Percentiles rank a stretch among this genome's conserved stretches.
phyloP scores from a whole-genome alignment of 2,888 invertebrate species.

The Podotricha telesiphe region DNA sequence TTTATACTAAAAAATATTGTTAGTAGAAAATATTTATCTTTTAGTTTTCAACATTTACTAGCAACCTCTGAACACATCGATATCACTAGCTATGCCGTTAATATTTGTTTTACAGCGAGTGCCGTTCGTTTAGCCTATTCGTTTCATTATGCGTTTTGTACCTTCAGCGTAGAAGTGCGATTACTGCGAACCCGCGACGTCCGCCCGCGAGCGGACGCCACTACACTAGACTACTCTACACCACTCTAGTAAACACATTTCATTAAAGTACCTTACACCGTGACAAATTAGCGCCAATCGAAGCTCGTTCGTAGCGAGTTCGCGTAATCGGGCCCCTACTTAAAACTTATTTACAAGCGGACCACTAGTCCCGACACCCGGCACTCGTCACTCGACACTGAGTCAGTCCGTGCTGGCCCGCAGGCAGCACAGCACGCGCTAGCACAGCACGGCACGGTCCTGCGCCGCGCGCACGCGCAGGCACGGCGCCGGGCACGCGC shows the following conservation, averaged over 20 bases:
- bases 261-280: constrained; percentile 21
- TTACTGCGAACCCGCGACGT: constrained; percentile 52
- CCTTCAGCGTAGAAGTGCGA: constrained; percentile 67
- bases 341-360: constrained; percentile 53
- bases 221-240: background rate
- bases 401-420: constrained; percentile 36
- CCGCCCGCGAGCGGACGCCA: constrained; percentile 22
- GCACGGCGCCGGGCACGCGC: constrained; percentile 50
- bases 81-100: constrained; percentile 1
- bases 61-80: constrained; percentile 6
- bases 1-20: constrained; percentile 16
- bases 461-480: constrained; percentile 50
- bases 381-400: constrained; percentile 2
- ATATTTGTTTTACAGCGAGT: too few species aligned
- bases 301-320: constrained; percentile 46
- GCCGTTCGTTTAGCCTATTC: background rate
- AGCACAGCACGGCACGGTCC: constrained; percentile 66
- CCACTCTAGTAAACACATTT: constrained; percentile 2
- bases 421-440: constrained; percentile 55
- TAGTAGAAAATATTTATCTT: constrained; percentile 16
- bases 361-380: background rate
- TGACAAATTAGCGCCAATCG: constrained; percentile 15
- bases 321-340: constrained; percentile 71
- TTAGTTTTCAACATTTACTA: constrained; percentile 11
- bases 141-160: constrained; percentile 74